phyloP scores from a whole-genome alignment of 2,113 vertebrate species.

The Hystrix cristata region DNA sequence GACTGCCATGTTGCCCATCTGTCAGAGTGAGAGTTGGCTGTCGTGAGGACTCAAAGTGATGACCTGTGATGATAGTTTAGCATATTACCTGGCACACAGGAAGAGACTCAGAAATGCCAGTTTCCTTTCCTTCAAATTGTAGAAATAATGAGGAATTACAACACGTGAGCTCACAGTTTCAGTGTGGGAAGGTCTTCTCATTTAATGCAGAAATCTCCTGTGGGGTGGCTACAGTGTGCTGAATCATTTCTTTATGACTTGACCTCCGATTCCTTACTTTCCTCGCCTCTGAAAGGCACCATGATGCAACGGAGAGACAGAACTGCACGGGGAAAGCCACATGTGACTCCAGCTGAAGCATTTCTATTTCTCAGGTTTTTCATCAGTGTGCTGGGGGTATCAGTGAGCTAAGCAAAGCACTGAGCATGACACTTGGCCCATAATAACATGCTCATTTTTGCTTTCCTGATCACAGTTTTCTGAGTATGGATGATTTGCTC shows the following conservation, averaged over 20 bases:
- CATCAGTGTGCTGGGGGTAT: neutral
- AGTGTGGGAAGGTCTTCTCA: neutral
- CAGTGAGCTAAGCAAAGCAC: neutral
- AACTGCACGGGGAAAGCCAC: neutral
- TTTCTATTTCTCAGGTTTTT: neutral
- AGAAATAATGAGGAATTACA: constrained; percentile 2
- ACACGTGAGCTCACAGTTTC: accelerated
- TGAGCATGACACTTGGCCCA: neutral
- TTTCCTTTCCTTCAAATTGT: constrained; percentile 43
- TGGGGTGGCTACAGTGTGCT: neutral
- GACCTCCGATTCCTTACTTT: neutral
- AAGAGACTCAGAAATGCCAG: constrained; percentile 14
- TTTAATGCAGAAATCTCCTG: neutral
- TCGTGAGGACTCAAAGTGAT: neutral
- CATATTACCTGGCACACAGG: neutral
- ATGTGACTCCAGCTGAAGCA: neutral
- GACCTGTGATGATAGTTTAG: neutral
- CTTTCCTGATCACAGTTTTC: neutral
- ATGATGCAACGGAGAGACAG: neutral
- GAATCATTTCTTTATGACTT: neutral
- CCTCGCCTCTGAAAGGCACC: neutral
- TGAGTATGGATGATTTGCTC: neutral
- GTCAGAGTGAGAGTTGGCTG: neutral
- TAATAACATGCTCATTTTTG: neutral
- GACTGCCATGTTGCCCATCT: neutral